Conservation (phyloP, 1,140 invertebrate species). For the Phenacoccus solenopsis region DNA sequence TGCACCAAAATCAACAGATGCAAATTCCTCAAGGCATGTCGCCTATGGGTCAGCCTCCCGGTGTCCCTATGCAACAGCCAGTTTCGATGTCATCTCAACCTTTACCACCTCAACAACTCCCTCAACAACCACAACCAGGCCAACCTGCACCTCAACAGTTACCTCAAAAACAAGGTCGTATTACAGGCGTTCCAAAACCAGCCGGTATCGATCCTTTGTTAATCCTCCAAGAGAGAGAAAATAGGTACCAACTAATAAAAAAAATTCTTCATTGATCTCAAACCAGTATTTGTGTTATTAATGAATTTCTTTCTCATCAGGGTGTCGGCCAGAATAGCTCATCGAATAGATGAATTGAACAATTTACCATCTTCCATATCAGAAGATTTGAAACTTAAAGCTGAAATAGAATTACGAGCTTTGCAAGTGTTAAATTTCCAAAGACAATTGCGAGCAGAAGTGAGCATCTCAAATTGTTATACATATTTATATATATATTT, state of each 20-base stretch:
- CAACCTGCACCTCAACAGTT: constrained; percentile 31
- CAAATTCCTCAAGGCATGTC: not conserved
- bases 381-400: constrained; percentile 80
- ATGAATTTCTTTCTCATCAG: constrained; percentile 44
- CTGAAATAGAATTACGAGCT: constrained; percentile 89
- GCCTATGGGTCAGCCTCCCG: constrained; percentile 25
- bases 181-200: constrained; percentile 85
- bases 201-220: constrained; percentile 83
- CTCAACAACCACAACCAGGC: constrained; percentile 24
- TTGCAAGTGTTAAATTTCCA: constrained; percentile 90
- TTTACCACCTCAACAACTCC: constrained; percentile 26
- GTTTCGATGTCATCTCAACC: constrained; percentile 26
- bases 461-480: constrained; percentile 31
- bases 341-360: constrained; percentile 67
- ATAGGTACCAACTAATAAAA: constrained; percentile 33
- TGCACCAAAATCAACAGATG: not conserved
- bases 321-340: constrained; percentile 65
- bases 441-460: constrained; percentile 68
- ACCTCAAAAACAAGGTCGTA: constrained; percentile 57
- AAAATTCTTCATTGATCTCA: not conserved
- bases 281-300: not conserved
- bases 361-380: constrained; percentile 78
- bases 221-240: constrained; percentile 88
- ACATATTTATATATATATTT: no score
- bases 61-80: constrained; percentile 35